These are phyloP conservation scores for Jordanella pulchra DNA, from an alignment of 2,797 vertebrate genomes.

Conservation along the genomic window DNA sequence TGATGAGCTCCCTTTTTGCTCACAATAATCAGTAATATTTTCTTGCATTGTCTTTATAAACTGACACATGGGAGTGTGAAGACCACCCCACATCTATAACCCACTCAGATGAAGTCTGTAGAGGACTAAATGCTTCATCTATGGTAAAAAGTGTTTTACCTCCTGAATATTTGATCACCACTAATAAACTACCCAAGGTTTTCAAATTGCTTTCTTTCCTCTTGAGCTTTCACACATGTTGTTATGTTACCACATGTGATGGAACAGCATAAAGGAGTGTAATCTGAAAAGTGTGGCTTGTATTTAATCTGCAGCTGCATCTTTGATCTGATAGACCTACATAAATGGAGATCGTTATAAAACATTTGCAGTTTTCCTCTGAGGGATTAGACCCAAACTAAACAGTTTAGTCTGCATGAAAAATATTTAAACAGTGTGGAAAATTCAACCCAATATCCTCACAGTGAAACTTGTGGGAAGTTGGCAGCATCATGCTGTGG, in stretches of 20 bases:
- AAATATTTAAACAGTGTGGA: not conserved
- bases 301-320: not conserved
- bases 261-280: not conserved
- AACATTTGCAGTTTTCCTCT: not conserved
- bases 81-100: not conserved
- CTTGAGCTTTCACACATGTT: not conserved
- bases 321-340: not conserved
- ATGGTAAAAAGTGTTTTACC: not conserved
- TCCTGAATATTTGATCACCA: not conserved
- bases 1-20: not conserved
- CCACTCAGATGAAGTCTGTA: not conserved
- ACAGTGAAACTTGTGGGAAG: not conserved
- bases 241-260: not conserved
- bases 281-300: not conserved
- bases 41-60: slow-evolving; percentile 9
- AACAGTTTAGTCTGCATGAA: not conserved
- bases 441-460: not conserved
- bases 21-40: slow-evolving; percentile 9
- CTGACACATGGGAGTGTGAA: no score
- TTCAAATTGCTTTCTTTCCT: no score
- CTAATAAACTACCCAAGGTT: not conserved
- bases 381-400: not conserved
- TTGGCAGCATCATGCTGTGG: not conserved
- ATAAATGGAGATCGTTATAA: not conserved
- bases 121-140: not conserved